These are phyloP conservation scores for fruit fly (Drosophila melanogaster) DNA, from an alignment of 1,140 invertebrate species.

Conservation along the genomic window DNA sequence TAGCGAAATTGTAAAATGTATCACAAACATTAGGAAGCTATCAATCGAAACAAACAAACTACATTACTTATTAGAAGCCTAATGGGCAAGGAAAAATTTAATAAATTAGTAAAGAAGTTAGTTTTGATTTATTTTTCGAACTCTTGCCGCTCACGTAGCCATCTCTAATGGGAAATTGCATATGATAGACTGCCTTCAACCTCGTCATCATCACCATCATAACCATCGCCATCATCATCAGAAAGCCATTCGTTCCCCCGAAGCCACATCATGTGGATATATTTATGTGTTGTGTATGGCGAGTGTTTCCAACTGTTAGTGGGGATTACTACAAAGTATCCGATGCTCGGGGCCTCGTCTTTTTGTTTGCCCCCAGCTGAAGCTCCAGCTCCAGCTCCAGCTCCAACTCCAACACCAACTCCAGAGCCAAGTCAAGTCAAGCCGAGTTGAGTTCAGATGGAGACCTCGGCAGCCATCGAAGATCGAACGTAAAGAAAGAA, in stretches of 20 bases:
- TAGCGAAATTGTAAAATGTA: too few relatives aligned
- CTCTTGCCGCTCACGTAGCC: conserved; percentile 32
- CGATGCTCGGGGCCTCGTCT: conserved; percentile 42
- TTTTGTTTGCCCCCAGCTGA: conserved; percentile 50
- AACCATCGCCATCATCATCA: conserved; percentile 41
- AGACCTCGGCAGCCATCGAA: conserved; percentile 27
- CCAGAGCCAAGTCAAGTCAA: too few relatives aligned
- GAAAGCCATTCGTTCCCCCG: conserved; percentile 30
- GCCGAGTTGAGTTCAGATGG: conserved; percentile 7
- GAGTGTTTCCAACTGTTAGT: conserved; percentile 55
- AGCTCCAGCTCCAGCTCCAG: too few relatives aligned
- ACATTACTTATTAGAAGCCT: too few relatives aligned
- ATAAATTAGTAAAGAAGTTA: too few relatives aligned
- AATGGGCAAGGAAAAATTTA: too few relatives aligned
- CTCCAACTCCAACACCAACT: too few relatives aligned
- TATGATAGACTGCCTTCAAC: conserved; percentile 68
- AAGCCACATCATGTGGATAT: conserved; percentile 32
- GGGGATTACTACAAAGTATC: conserved; percentile 70
- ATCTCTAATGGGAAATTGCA: conserved; percentile 50
- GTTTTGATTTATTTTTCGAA: not conserved
- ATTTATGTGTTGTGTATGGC: conserved; percentile 22
- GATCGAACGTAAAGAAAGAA: conserved; percentile 44
- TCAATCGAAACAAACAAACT: too few relatives aligned
- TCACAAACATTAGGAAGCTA: too few relatives aligned
- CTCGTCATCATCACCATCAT: conserved; percentile 44